Evolutionary conservation across 2,113 vertebrate genomes (phyloP).

Genomic region (Asarcornis scutulata): DNA sequence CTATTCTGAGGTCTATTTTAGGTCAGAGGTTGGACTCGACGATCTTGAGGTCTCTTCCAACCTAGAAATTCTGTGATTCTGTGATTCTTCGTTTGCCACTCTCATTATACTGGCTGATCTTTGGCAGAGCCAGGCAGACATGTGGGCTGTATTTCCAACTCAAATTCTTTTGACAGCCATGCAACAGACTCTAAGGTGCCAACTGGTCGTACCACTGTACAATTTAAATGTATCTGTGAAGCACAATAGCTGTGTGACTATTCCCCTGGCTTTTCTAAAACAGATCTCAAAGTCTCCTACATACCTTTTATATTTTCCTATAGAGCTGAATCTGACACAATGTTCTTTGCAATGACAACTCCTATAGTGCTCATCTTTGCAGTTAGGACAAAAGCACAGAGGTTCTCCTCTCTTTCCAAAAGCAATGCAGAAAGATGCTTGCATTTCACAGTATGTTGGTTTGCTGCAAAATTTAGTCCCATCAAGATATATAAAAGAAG

Average conservation of each 20-base stretch:
- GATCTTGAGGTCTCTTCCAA: too few species aligned
- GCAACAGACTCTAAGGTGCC: not conserved
- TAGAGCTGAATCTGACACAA: not conserved
- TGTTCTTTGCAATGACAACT: not conserved
- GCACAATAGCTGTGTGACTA: not conserved
- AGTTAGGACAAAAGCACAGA: not conserved
- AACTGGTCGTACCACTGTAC: not conserved
- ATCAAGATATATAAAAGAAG: not conserved
- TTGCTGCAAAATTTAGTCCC: not conserved
- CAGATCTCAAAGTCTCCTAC: not conserved
- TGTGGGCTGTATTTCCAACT: not conserved
- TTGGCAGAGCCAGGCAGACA: not conserved
- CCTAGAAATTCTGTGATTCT: not conserved
- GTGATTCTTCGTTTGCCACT: not conserved
- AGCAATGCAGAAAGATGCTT: not conserved
- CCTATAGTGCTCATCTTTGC: not conserved
- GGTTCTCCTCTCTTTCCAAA: not conserved
- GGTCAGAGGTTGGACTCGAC: too few species aligned
- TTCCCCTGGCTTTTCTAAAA: not conserved
- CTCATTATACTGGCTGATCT: not conserved
- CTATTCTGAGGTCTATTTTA: not conserved
- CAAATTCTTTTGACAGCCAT: accelerated
- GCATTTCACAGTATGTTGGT: not conserved
- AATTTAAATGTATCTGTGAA: not conserved
- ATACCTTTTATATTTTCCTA: not conserved